Evolutionary conservation across 1,140 invertebrate species (phyloP).

Genomic region (Pentalonia nigronervosa): DNA sequence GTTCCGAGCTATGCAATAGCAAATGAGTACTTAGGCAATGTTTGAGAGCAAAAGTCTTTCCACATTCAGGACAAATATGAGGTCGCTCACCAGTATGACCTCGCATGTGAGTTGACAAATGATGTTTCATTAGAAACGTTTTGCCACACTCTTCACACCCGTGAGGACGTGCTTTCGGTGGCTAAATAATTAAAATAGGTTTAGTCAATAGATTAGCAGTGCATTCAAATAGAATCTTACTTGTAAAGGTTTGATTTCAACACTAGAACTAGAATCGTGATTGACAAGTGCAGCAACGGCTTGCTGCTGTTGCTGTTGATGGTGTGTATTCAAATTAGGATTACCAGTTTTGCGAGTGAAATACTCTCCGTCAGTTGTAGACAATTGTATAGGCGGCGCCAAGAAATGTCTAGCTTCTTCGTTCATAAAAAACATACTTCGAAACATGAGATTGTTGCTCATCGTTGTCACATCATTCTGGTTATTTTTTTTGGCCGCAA

Average conservation of each 20-base stretch:
- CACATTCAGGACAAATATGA: slow-evolving; percentile 83
- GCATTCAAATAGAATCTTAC: background rate
- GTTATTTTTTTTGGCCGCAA: slow-evolving; percentile 48
- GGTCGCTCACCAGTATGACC: slow-evolving; percentile 75
- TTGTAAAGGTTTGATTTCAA: slow-evolving; percentile 48
- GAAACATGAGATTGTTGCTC: slow-evolving; percentile 62
- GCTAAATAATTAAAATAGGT: background rate
- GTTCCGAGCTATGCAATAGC: slow-evolving; percentile 79
- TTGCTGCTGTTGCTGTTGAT: slow-evolving; percentile 56
- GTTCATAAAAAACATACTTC: slow-evolving; percentile 63
- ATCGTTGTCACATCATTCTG: slow-evolving; percentile 58
- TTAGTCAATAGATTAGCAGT: background rate
- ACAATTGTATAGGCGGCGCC: slow-evolving; percentile 61
- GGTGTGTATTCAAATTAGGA: slow-evolving; percentile 37
- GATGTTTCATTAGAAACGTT: slow-evolving; percentile 82
- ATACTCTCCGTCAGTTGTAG: slow-evolving; percentile 61
- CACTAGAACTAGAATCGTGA: slow-evolving; percentile 49
- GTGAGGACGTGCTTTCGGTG: slow-evolving; percentile 76
- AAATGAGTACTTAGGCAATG: slow-evolving; percentile 82
- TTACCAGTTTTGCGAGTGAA: slow-evolving; percentile 60
- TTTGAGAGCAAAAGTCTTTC: slow-evolving; percentile 85
- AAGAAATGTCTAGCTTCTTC: slow-evolving; percentile 62
- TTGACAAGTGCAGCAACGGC: slow-evolving; percentile 16
- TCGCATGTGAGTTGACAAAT: slow-evolving; percentile 79
- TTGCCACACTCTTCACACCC: slow-evolving; percentile 83